Evolutionary conservation across 2,888 invertebrate species (phyloP), one percentile per base, ranked within the genome.

Genomic region (Argyresthia albistria): DNA sequence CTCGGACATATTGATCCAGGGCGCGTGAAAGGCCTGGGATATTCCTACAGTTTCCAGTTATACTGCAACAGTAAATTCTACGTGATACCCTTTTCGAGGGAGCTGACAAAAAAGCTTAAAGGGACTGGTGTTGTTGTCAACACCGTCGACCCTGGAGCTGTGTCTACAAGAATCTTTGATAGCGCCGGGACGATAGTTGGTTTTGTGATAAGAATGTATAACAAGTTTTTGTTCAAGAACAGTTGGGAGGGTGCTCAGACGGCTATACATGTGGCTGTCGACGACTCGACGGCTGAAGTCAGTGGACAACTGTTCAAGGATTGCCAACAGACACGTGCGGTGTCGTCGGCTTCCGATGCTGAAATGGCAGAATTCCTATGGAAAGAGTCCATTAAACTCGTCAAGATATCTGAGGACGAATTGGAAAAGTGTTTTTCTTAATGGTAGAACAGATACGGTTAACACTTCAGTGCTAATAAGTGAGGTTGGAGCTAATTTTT

Each of bases 221-320:
- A 90, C 4, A 91, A 91, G 59, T 87, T 89, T 12, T 89, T 93
- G 63, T 94, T 92, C 66, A 95, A 95, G 80, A 93, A 91, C 35
- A 89, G 93, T 0, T 90, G 90, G 67, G 93, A 95, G 70, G 96
- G 96, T 0, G 94, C 94, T 0, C 95, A 96, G 66, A 96, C 96
- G 0, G 90, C 91, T 1, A 87, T 96, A 43, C 90, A 93, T 59
- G 80, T 92, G 15, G 92, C 94, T 0, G 90, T 93, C 8, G 91
- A 95, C n/a, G 90, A 92, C 49, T 92, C 92, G 57, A 88, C 94
- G 1, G 89, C 76, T 0, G 88, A 90, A 57, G 88, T 92, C 0
- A 90, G 88, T 46, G 96, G 96, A 46, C 92, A 93, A 74, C 94
- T 94, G 66, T 96, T 91, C 62, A 89, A 91, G 76, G 95, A 96